Base-by-base conservation (phyloP, 2,113 vertebrate species). In the Alexandromys fortis region DNA sequence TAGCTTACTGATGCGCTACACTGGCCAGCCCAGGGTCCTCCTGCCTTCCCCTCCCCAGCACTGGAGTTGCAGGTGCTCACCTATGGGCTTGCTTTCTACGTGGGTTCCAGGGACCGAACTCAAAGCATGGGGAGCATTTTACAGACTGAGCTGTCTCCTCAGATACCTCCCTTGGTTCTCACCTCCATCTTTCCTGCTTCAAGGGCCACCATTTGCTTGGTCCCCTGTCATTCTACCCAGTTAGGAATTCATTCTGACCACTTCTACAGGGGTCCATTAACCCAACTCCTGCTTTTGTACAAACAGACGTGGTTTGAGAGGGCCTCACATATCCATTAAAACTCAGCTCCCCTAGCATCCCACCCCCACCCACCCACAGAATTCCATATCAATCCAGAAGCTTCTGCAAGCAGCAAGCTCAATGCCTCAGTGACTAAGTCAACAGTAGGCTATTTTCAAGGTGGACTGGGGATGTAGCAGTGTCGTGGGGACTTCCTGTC, bases 331-430 rank as follows among this genome's bases (percentile, higher is more conserved):
- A 81, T 33, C 42, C 35, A 49, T 68, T 4, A 14, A 68, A 52
- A 87, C 58, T 78, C 49, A 45, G 75, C 58, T 76, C 95, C 45
- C 2, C 3, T 35, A 5, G 26, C 33, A 8, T 9, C 7, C 42
- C 24, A 83, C 5, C 19, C 72, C 68, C 35, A n/a, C 30, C 68
- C 35, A n/a, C 30, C 19, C 22, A 26, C 13, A 22, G 3, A 75
- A 35, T 28, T 45, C 33, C 7, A 7, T 11, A 4, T 26, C n/a
- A 42, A 19, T 6, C 35, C 19, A 0, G 38, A 0, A 52, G 22
- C 73, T 42, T 79, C 87, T n/a, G 33, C 35, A 68, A 30, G 11
- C 38, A 28, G 12, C 73, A 47, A 68, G 67, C 5, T 67, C 0
- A 7, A 52, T 13, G 24, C 35, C 75, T 61, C 26, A n/a, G 33